Conservation (phyloP, 1,140 invertebrate species). For the Brachionus koreanus region DNA sequence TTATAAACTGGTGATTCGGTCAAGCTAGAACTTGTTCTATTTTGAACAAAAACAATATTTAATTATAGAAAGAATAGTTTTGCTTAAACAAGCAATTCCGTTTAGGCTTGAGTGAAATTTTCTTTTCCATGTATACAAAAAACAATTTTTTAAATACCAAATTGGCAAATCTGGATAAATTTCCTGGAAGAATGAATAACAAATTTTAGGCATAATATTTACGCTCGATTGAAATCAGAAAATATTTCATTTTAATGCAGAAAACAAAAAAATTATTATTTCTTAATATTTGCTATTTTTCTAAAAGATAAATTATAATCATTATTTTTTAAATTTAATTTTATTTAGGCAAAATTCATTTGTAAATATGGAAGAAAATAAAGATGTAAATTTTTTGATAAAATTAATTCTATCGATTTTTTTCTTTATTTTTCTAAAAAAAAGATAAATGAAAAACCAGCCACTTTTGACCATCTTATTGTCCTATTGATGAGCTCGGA, state of each 20-base stretch:
- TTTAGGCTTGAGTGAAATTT: neutral
- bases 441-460: conserved; percentile 3
- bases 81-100: neutral
- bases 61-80: neutral
- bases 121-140: neutral
- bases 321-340: neutral
- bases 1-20: neutral
- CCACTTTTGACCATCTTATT: conserved; percentile 18
- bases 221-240: neutral
- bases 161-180: neutral
- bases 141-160: neutral
- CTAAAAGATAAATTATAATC: neutral
- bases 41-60: neutral
- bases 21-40: neutral
- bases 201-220: neutral
- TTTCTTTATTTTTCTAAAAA: neutral
- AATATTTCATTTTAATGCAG: neutral
- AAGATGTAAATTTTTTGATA: neutral
- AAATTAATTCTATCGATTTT: neutral
- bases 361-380: neutral
- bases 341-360: neutral
- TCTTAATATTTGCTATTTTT: neutral
- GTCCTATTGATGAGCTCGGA: conserved; percentile 23
- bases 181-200: neutral
- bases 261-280: neutral